Evolutionary conservation across 2,113 vertebrate species (phyloP), one percentile per base, ranked within the genome.

Genomic region (Gnathonemus longibarbis): DNA sequence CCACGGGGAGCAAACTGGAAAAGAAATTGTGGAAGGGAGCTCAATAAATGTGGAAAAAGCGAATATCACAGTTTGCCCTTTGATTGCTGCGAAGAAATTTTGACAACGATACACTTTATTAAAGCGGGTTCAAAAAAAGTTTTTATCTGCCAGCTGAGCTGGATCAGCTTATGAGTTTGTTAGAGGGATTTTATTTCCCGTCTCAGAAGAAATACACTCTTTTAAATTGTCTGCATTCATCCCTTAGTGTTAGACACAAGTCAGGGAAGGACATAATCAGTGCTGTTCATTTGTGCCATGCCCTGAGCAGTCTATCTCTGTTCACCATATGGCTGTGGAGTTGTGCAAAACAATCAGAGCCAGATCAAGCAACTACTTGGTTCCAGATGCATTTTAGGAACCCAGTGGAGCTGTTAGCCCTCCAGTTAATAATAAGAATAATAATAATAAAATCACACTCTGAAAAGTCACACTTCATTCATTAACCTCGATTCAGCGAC

Each of bases 61-160:
- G 94, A 95, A 93, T 93, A 95, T 94, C 93, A 91, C 90, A 87
- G 89, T 21, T 66, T 92, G 92, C n/a, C 91, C 93, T 94, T 92
- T 93, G 95, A 95, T 95, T 94, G 93, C 93, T 90, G 89, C 21
- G 3, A 90, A 93, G 91, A 92, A 93, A 91, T 92, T 88, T 84
- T 53, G 90, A 88, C 45, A 83, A 84, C 10, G 83, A 46, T 84
- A 84, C 19, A 46, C 45, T 84, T 91, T 89, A 11, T 27, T 42
- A 42, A 42, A 50, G 88, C 83, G 62, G 46, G 70, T 91, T 56
- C 85, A 87, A 87, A 24, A 31, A 90, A 77, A 88, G 53, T 74
- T 66, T 88, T 89, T 53, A 87, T 88, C 87, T 86, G 45, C 52
- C 90, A 84, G 89, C 86, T 53, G 88, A 62, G 87, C 21, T 39